Evolutionary conservation across 2,888 invertebrate genomes (phyloP), one percentile per base, ranked within the genome.

Genomic region (Cerastis rubricosa): DNA sequence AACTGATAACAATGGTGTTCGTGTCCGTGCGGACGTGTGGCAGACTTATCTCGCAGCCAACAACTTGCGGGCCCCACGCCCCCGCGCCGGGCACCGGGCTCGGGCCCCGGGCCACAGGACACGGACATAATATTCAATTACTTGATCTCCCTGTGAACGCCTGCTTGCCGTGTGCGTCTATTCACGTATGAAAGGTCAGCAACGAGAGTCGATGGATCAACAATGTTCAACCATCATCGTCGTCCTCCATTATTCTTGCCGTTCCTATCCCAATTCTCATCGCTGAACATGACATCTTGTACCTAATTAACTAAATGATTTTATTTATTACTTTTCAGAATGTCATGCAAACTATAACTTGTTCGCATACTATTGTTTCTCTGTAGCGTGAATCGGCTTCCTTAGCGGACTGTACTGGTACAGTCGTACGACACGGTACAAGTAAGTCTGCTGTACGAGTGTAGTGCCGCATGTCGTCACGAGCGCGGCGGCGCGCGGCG

Each of bases 61-160:
- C 72, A 74, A 64, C 40, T 76, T 66, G 49, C 8, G 25, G n/a
- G 19, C 29, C 25, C 12, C 12, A 11, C 2, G 17, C 17, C 54
- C 14, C 45, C 17, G n/a, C 59, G 40, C 40, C 49, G 73, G 17
- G 25, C 19, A 1, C 4, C 22, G 22, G 19, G 17, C 25, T 11
- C 11, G 11, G 9, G 3, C 29, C 57, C 14, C 51, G 11, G 1
- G 70, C 69, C 75, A 2, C 63, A 72, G 73, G 73, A 63, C 63
- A 43, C 75, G 49, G 64, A 22, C 17, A 19, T 29, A n/a, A 29
- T 69, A 80, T 83, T 76, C 45, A 57, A 78, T 80, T 73, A 86
- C 79, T 75, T 73, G 85, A 79, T 81, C 79, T 83, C 71, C 76
- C 83, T 81, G 77, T 71, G 84, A 84, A 57, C 77, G 76, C 63